Evolutionary conservation across 2,888 invertebrate species (phyloP), one percentile per base, ranked within the genome.

Genomic region (Gnatocerus cornutus): DNA sequence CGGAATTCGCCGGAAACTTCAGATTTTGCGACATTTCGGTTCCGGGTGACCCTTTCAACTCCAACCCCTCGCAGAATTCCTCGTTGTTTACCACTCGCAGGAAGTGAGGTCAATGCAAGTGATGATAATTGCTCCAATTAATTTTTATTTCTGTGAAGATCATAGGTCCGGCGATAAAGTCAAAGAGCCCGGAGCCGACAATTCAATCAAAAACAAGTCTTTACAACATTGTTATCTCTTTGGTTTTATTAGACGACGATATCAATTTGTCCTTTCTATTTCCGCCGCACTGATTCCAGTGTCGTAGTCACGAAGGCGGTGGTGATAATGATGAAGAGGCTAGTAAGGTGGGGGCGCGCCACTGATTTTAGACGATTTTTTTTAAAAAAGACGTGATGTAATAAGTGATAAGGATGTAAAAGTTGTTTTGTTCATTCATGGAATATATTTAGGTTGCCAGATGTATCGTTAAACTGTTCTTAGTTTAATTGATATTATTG

Each of bases 31-130:
- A n/a, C n/a, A n/a, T n/a, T n/a, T n/a, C n/a, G n/a, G n/a, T n/a
- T n/a, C n/a, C n/a, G n/a, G n/a, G n/a, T n/a, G n/a, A n/a, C n/a
- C n/a, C n/a, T n/a, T n/a, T 21, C 21, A 21, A 21, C 21, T 4
- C 33, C 33, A 7, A 33, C 1, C 33, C 33, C 33, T 33, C 21
- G 43, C 58, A 21, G 37, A 62, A 62, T 27, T 62, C 39, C 33
- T n/a, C 41, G 37, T 52, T 62, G 52, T 62, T 62, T 41, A 50
- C 39, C n/a, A 29, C 12, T 46, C 56, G 7, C 9, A 68, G 68
- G 68, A 68, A 62, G 63, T 68, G 55, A 68, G 68, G 68, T 63
- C 68, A 68, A 16, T 68, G 63, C 62, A 68, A 61, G 55, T 68
- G 45, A 41, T 55, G 53, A 63, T 62, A 41, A 68, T 68, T 68